Percentiles rank a stretch among this genome's conserved stretches.
These are phyloP conservation scores for Andrena chrysosceles DNA, from an alignment of 2,888 invertebrate genomes.

Conservation along the genomic window DNA sequence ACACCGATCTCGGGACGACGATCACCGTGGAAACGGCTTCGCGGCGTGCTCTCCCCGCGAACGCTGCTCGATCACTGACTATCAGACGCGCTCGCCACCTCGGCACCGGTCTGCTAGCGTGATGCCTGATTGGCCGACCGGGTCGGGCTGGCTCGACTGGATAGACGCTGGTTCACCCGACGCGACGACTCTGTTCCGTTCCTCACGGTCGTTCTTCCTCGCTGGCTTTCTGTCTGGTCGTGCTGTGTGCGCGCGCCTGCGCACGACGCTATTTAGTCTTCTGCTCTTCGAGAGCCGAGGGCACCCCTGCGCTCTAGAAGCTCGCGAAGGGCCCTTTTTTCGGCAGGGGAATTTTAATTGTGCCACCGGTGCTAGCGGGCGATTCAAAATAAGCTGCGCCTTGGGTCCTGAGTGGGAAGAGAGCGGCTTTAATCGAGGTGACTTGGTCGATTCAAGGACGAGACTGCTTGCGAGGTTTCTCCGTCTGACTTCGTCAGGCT, in stretches of 20 bases:
- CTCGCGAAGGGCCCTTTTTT: background rate
- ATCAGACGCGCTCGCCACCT: conserved; percentile 56
- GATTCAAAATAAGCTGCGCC: background rate
- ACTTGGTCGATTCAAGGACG: background rate
- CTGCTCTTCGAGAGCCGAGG: background rate
- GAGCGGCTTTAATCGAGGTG: background rate
- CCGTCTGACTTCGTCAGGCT: background rate
- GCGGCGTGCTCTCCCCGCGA: conserved; percentile 31
- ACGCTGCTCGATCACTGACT: conserved; percentile 73
- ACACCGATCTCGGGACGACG: background rate
- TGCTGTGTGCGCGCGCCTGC: conserved; percentile 37
- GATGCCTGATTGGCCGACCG: conserved; percentile 76
- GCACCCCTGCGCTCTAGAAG: conserved; percentile 28
- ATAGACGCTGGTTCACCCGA: conserved; percentile 52
- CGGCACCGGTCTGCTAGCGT: conserved; percentile 60
- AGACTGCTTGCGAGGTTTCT: background rate
- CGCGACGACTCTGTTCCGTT: conserved; percentile 46
- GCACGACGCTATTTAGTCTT: conserved; percentile 21
- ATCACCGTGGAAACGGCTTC: background rate
- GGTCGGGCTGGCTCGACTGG: conserved; percentile 66
- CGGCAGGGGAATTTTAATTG: conserved; percentile 42
- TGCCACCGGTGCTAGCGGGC: conserved; percentile 30
- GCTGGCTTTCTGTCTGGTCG: conserved; percentile 41
- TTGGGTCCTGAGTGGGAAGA: background rate
- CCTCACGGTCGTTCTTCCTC: conserved; percentile 66